Evolutionary conservation across 2,888 invertebrate species (phyloP).

Genomic region (Anarsia innoxiella): DNA sequence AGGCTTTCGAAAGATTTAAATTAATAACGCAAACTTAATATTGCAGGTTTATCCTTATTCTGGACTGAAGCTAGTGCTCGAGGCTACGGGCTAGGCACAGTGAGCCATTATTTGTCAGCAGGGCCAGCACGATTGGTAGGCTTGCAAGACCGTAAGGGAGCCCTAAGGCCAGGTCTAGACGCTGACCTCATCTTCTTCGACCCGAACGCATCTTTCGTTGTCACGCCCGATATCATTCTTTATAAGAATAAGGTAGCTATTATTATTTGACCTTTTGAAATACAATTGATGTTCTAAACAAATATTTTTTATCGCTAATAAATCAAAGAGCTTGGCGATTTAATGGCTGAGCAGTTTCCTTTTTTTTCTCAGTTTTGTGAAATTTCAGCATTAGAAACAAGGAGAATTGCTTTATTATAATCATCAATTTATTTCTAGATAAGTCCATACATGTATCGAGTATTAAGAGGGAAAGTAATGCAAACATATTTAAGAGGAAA

Average conservation of each 20-base stretch:
- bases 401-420: neutral
- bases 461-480: conserved; percentile 74
- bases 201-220: conserved; percentile 74
- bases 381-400: no score
- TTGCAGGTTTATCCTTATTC: conserved; percentile 75
- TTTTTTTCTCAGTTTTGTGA: neutral
- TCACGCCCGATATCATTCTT: conserved; percentile 67
- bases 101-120: conserved; percentile 71
- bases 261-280: no score
- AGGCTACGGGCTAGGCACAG: conserved; percentile 60
- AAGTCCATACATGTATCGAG: conserved; percentile 77
- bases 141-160: conserved; percentile 73
- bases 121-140: conserved; percentile 77
- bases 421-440: conserved; percentile 50
- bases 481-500: conserved; percentile 78
- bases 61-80: conserved; percentile 78
- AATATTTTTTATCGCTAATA: neutral
- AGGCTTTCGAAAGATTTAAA: no score
- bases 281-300: neutral
- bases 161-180: conserved; percentile 75
- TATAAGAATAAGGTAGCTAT: conserved; percentile 80
- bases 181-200: conserved; percentile 82
- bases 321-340: neutral
- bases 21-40: no score
- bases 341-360: no score